These are phyloP conservation scores for Gymnocheta viridis DNA, from an alignment of 2,888 invertebrate genomes.

Conservation along the genomic window DNA sequence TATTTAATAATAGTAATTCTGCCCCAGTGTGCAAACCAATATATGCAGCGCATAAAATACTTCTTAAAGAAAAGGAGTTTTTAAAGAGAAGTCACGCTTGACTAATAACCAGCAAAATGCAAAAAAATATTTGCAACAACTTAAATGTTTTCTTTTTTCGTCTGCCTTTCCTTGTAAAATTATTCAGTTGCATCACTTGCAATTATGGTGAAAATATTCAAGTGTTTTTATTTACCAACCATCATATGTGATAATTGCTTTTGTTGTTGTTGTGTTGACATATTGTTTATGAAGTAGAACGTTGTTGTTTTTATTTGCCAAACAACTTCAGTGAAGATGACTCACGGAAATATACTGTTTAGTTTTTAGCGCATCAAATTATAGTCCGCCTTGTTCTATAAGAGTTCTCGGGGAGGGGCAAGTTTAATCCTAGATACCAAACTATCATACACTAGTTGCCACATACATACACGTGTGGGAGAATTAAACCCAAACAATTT, in stretches of 20 bases:
- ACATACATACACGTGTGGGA: too few species aligned
- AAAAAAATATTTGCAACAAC: background rate
- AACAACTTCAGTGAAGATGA: constrained; percentile 42
- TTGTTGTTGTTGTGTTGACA: background rate
- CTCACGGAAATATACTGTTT: too few species aligned
- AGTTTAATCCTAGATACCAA: too few species aligned
- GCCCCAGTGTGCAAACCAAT: background rate
- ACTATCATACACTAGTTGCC: too few species aligned
- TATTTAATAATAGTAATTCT: too few species aligned
- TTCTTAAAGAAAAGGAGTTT: constrained; percentile 9
- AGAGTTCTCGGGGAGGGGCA: too few species aligned
- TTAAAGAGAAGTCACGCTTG: constrained; percentile 31
- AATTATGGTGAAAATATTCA: background rate
- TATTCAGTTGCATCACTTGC: constrained; percentile 6
- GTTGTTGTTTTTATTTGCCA: background rate
- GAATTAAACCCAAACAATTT: too few species aligned
- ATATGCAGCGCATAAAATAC: background rate
- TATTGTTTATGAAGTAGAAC: background rate
- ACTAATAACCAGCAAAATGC: constrained; percentile 39
- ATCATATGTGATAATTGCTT: background rate
- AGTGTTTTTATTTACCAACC: background rate
- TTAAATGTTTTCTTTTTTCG: background rate
- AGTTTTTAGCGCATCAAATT: too few species aligned
- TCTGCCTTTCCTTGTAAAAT: background rate
- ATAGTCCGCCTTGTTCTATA: too few species aligned